phyloP scores from a whole-genome alignment of 2,113 vertebrate species.

The Nipponia nippon region DNA sequence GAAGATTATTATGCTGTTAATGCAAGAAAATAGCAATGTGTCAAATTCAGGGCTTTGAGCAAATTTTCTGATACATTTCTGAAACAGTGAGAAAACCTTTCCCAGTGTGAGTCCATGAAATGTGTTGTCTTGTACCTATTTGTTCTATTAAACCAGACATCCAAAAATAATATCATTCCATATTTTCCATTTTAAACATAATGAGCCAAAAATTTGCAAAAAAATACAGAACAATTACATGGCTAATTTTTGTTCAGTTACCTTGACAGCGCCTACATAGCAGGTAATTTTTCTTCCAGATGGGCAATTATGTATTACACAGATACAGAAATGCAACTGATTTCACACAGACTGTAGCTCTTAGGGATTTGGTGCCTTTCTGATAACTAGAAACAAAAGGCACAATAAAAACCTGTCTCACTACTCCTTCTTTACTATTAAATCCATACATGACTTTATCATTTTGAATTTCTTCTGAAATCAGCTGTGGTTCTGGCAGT shows the following conservation, averaged over 20 bases:
- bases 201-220: not conserved
- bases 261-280: not conserved
- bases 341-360: not conserved
- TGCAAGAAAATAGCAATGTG: not conserved
- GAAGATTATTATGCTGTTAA: slow-evolving; percentile 8
- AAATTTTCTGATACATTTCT: not conserved
- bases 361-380: not conserved
- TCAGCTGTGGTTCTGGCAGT: not conserved
- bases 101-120: not conserved
- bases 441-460: not conserved
- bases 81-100: not conserved
- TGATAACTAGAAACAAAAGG: not conserved
- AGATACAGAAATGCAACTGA: not conserved
- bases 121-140: not conserved
- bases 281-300: not conserved
- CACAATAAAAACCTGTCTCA: not conserved
- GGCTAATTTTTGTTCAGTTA: not conserved
- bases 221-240: not conserved
- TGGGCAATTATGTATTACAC: not conserved
- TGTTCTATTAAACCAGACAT: not conserved
- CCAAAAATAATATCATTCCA: not conserved
- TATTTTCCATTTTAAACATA: not conserved
- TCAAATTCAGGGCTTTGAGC: not conserved
- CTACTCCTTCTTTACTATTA: not conserved
- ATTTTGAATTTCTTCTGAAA: not conserved